Evolutionary conservation across 2,888 invertebrate genomes (phyloP), one percentile per base, ranked within the genome.

Genomic region (Archips xylosteana): DNA sequence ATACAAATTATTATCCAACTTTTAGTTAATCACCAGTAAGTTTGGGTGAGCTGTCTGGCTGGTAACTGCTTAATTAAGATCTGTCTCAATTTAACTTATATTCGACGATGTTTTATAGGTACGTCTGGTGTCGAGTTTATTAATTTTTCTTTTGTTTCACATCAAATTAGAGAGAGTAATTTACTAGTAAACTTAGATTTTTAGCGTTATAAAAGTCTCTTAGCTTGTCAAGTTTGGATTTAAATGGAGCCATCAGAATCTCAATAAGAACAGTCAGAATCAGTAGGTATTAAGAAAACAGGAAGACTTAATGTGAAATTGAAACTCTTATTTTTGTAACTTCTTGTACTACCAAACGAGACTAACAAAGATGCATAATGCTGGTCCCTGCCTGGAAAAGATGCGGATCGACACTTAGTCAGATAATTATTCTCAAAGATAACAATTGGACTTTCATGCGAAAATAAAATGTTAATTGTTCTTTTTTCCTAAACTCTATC

Each of bases 1-100:
- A 66, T 66, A 57, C 54, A 54, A 59, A 45, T 9, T 59, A 32
- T 45, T n/a, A n/a, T 68, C 45, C 39, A 67, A 34, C 42, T 57
- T 67, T 32, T 12, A 57, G 57, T 12, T 32, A 57, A 57, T 32
- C 57, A 57, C 57, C 57, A 57, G 57, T 32, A 32, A 57, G 32
- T 12, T 10, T 3, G 32, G 12, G 23, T 54, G 32, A 57, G 23
- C 57, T 32, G 57, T 12, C 54, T 57, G 32, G 57, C 10, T 32
- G 57, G 57, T 57, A 12, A 57, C 32, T 57, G 12, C 57, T 32
- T 32, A 32, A 12, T 57, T 32, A 32, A 4, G 32, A 5, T 15
- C 10, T 32, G 57, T 23, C 32, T 10, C 3, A 57, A 57, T 57
- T 54, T 32, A 32, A 57, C 32, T 57, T 57, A 23, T 3, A 32